These are phyloP conservation scores for Dendrolimus punctatus DNA, from an alignment of 1,140 invertebrate species.

Conservation along the genomic window DNA sequence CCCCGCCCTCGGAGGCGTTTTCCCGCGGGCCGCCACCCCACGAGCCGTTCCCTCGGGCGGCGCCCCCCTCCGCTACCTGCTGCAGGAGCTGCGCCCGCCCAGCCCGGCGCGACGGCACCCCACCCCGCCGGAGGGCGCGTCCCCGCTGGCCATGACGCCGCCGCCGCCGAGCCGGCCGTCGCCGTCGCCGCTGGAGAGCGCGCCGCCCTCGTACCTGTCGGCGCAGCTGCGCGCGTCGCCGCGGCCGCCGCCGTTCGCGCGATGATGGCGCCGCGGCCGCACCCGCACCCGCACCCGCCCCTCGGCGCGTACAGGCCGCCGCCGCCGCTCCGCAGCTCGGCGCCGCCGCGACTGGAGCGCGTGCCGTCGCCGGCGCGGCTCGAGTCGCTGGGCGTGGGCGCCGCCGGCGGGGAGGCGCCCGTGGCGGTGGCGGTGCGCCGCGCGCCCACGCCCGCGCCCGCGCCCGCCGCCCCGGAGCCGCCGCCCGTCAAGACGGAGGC, in stretches of 20 bases:
- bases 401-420: slow-evolving; percentile 11
- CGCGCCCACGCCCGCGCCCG: slow-evolving; percentile 10
- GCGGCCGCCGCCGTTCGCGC: slow-evolving; percentile 7
- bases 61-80: not conserved
- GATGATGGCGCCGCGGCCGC: slow-evolving; percentile 1
- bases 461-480: slow-evolving; percentile 9
- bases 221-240: slow-evolving; percentile 20
- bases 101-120: slow-evolving; percentile 30
- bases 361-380: slow-evolving; percentile 17
- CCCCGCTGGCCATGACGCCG: slow-evolving; percentile 41
- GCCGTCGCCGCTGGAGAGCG: slow-evolving; percentile 15
- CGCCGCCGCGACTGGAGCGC: slow-evolving; percentile 14
- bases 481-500: not conserved
- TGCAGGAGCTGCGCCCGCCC: not conserved
- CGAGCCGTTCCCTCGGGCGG: slow-evolving; percentile 4
- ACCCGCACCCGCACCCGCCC: slow-evolving; percentile 40
- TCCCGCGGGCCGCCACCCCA: slow-evolving; percentile 39
- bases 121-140: slow-evolving; percentile 29
- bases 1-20: slow-evolving; percentile 25
- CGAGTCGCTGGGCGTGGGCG: slow-evolving; percentile 13
- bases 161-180: slow-evolving; percentile 23
- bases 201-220: slow-evolving; percentile 19
- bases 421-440: slow-evolving; percentile 18
- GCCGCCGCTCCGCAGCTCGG: slow-evolving; percentile 19
- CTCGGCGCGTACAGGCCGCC: slow-evolving; percentile 42